Evolutionary conservation across 2,113 vertebrate genomes (phyloP), one percentile per base, ranked within the genome.

Genomic region (Microtus oregoni): DNA sequence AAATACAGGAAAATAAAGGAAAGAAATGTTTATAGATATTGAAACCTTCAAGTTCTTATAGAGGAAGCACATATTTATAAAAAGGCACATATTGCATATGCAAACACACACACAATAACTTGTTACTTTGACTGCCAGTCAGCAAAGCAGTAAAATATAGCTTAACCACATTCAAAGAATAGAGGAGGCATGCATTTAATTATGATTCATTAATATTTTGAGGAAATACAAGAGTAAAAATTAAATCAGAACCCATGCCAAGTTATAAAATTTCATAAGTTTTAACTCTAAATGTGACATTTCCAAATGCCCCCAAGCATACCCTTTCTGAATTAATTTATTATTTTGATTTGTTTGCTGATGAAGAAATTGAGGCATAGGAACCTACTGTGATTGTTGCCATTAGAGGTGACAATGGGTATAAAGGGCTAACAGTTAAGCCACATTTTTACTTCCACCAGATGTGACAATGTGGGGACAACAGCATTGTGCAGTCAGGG

Each of bases 171-270:
- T 83, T 92, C 75, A 89, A 90, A 94, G 78, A 77, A 68, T 52
- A 92, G 85, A 92, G 9, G 55, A 50, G 44, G 61, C 92, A 67
- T 90, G 65, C 7, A 83, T 65, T 93, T 89, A 94, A 38, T 35
- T 92, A 65, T 28, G 63, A 68, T 78, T 96, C 86, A 94, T 95
- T 94, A 92, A 92, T 94, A 41, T 95, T 96, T 97, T 52, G 95
- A 89, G 52, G 13, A 90, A 96, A 94, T 35, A 73, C 10, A 94
- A 78, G 67, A 81, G 35, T n/a, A 87, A 82, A 89, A 93, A 61
- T 63, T 92, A 94, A 93, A 97, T 95, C 44, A 95, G 77, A 63
- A 83, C 22, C 28, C 44, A 91, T 52, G 30, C 28, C 44, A 92
- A 96, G 52, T 24, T 35, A 68, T 65, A 58, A 58, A 72, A 1